Conservation (phyloP, 1,140 invertebrate genomes). For the Brachionus sp. region DNA sequence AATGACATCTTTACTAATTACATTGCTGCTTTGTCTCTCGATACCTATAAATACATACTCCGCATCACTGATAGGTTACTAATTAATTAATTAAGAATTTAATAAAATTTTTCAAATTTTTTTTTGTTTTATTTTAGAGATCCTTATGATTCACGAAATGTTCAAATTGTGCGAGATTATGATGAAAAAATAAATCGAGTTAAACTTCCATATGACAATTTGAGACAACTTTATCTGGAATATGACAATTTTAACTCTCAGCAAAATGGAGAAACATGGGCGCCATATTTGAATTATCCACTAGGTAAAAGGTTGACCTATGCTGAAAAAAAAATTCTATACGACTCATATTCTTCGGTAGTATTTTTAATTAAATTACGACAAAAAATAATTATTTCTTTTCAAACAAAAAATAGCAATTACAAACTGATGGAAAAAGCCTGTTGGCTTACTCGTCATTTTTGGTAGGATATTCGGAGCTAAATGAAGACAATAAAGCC, state of each 20-base stretch:
- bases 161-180: neutral
- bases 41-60: conserved; percentile 31
- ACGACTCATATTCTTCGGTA: conserved; percentile 21
- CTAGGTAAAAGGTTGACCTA: neutral
- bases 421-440: conserved; percentile 19
- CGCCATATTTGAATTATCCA: conserved; percentile 39
- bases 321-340: conserved; percentile 35
- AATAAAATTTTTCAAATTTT: too few species aligned
- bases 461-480: conserved; percentile 30
- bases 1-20: conserved; percentile 41
- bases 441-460: conserved; percentile 24
- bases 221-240: conserved; percentile 31
- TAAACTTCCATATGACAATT: conserved; percentile 21
- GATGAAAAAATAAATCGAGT: conserved; percentile 15
- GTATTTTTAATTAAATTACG: neutral
- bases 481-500: conserved; percentile 43
- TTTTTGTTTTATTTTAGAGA: neutral
- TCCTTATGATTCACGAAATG: conserved; percentile 23
- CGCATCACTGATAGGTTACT: neutral
- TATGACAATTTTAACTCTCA: conserved; percentile 39
- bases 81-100: neutral
- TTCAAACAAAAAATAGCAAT: conserved; percentile 9
- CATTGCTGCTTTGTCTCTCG: neutral
- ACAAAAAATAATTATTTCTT: neutral
- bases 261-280: conserved; percentile 38